Conservation (phyloP, 2,797 vertebrate species). For the Dendrocincla fuliginosa region DNA sequence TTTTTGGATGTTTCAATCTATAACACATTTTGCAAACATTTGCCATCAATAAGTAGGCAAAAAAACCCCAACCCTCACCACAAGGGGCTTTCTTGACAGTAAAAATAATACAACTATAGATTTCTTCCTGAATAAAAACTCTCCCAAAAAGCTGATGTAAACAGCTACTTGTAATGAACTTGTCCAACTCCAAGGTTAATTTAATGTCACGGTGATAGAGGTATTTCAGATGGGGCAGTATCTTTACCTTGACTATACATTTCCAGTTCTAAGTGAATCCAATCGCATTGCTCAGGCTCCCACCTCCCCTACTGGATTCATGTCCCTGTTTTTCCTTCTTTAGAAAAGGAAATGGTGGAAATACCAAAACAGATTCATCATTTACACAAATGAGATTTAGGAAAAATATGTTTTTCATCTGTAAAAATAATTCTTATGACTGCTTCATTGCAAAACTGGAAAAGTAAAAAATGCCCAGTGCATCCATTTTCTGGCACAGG, state of each 20-base stretch:
- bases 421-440: not conserved
- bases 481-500: not conserved
- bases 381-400: not conserved
- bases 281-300: not conserved
- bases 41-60: not conserved
- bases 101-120: not conserved
- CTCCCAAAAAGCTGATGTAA: not conserved
- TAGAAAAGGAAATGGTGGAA: not conserved
- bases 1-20: not conserved
- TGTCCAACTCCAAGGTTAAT: slow-evolving; percentile 11
- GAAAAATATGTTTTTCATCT: not conserved
- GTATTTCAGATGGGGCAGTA: not conserved
- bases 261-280: not conserved
- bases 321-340: not conserved
- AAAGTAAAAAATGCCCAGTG: not conserved
- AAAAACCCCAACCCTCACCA: not conserved
- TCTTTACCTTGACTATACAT: not conserved
- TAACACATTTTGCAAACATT: not conserved
- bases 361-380: not conserved
- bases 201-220: not conserved
- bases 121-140: not conserved
- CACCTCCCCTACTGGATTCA: rapidly evolving
- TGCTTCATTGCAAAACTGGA: not conserved
- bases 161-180: not conserved
- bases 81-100: not conserved